phyloP scores from a whole-genome alignment of 2,113 vertebrate species.

The Tyto alba region DNA sequence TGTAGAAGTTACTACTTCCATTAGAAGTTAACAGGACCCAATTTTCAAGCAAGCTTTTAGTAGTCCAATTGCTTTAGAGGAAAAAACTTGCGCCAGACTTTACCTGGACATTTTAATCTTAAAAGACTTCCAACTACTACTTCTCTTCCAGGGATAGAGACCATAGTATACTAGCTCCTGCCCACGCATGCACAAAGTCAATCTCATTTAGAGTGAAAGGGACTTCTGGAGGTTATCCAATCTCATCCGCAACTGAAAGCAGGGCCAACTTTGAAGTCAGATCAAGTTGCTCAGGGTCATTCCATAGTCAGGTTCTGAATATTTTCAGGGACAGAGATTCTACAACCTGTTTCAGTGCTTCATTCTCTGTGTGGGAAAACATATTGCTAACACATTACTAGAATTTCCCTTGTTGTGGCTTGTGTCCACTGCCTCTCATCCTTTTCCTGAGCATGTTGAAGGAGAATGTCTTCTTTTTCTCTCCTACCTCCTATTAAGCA shows the following conservation, averaged over 20 bases:
- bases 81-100: not conserved
- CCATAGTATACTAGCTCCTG: not conserved
- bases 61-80: not conserved
- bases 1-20: not conserved
- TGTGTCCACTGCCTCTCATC: not conserved
- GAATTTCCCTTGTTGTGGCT: not conserved
- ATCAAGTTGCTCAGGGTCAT: conserved; percentile 25
- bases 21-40: not conserved
- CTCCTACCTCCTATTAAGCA: not conserved
- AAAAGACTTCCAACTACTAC: not conserved
- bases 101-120: not conserved
- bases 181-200: not conserved
- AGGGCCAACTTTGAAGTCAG: conserved; percentile 5
- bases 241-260: not conserved
- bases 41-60: not conserved
- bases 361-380: not conserved
- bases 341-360: not conserved
- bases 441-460: not conserved
- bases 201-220: not conserved
- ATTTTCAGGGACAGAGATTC: not conserved
- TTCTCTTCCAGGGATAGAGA: not conserved
- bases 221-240: conserved; percentile 26
- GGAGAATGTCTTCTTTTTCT: not conserved
- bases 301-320: not conserved
- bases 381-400: not conserved